These are phyloP conservation scores for Bombus pyrosoma DNA, from an alignment of 1,140 invertebrate species.

Conservation along the genomic window DNA sequence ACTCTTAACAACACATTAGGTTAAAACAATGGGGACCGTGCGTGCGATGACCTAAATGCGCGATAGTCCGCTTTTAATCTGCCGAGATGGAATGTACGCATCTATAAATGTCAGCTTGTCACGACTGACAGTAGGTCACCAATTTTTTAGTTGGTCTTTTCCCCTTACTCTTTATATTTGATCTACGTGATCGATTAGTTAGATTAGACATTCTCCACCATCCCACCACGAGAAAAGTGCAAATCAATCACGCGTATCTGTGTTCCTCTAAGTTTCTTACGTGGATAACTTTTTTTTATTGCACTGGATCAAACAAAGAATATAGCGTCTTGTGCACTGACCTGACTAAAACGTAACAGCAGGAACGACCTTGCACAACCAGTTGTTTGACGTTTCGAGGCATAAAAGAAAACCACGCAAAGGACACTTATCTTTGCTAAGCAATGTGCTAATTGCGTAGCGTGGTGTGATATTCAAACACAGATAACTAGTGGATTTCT, in stretches of 20 bases:
- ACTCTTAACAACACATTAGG: slow-evolving; percentile 8
- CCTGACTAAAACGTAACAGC: background rate
- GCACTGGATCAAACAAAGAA: background rate
- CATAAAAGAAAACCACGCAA: slow-evolving; percentile 10
- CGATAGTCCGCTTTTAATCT: slow-evolving; percentile 54
- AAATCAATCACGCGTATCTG: background rate
- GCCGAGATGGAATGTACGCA: slow-evolving; percentile 41
- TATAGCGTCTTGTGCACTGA: background rate
- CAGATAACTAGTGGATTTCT: no score
- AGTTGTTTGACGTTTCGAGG: background rate
- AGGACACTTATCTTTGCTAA: background rate
- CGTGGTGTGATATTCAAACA: background rate
- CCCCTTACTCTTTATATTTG: background rate
- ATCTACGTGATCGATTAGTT: background rate
- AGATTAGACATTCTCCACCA: background rate
- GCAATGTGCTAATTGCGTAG: slow-evolving; percentile 15
- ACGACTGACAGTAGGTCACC: background rate
- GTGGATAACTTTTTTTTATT: background rate
- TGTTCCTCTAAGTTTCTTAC: no score
- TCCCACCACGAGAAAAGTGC: background rate
- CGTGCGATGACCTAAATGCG: slow-evolving; percentile 53
- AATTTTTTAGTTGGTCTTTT: slow-evolving; percentile 11
- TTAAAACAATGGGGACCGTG: slow-evolving; percentile 41
- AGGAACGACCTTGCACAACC: slow-evolving; percentile 10
- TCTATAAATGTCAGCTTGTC: slow-evolving; percentile 39